Evolutionary conservation across 2,797 vertebrate genomes (phyloP).

Genomic region (Acropternis orthonyx): DNA sequence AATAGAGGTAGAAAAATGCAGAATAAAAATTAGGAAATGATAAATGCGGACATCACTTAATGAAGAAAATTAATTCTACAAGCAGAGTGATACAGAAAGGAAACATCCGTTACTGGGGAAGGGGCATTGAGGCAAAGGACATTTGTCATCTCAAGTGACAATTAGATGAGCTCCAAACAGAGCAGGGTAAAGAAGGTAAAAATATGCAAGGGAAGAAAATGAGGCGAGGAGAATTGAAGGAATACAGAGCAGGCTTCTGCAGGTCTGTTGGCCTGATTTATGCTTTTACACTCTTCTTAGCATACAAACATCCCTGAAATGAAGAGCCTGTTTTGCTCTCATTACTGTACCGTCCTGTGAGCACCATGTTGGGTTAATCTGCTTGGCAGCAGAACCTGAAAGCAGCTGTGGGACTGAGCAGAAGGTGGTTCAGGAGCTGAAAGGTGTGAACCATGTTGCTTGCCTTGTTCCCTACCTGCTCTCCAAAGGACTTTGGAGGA

Average conservation of each 20-base stretch:
- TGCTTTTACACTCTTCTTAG: conserved; percentile 6
- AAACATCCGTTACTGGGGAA: neutral
- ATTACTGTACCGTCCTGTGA: neutral
- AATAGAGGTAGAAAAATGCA: neutral
- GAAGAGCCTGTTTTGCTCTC: neutral
- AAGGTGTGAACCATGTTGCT: neutral
- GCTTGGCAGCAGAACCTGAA: neutral
- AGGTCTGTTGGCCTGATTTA: conserved; percentile 38
- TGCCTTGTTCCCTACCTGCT: neutral
- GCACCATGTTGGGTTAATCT: neutral
- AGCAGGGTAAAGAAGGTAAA: neutral
- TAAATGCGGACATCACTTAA: conserved; percentile 52
- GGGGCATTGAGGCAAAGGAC: neutral
- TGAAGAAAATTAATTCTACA: conserved; percentile 60
- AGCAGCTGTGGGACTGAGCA: neutral
- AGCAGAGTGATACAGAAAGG: conserved; percentile 14
- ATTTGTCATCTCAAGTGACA: conserved; percentile 47
- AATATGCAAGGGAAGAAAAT: conserved; percentile 50
- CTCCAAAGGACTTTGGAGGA: neutral
- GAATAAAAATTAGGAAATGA: conserved; percentile 36
- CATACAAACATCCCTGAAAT: neutral
- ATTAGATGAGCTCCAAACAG: conserved; percentile 54
- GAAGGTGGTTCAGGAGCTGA: rapidly evolving
- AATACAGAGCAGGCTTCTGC: neutral
- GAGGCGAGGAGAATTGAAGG: neutral